Evolutionary conservation across 2,113 vertebrate species (phyloP).

Genomic region (Peromyscus leucopus): DNA sequence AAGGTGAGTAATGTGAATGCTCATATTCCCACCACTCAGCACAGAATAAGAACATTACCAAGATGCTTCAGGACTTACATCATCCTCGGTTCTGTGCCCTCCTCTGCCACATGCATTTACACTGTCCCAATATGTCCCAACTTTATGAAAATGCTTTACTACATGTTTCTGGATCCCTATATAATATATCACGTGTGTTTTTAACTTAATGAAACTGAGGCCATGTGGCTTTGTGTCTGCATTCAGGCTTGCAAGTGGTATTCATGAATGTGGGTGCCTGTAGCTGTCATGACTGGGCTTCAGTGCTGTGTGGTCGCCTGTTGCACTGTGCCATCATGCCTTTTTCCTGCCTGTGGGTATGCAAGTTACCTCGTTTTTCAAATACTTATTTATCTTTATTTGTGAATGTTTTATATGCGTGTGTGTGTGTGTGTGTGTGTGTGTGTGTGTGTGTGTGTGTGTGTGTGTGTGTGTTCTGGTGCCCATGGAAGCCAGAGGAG

Average conservation of each 20-base stretch:
- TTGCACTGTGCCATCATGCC: fast-evolving
- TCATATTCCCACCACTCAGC: not conserved
- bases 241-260: not conserved
- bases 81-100: fast-evolving
- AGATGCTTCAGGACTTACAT: fast-evolving
- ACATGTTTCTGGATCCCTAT: not conserved
- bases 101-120: not conserved
- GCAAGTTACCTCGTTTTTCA: not conserved
- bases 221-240: not conserved
- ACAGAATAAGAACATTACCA: fast-evolving
- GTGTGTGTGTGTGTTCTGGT: not conserved
- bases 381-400: not conserved
- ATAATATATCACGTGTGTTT: not conserved
- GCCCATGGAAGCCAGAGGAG: not conserved
- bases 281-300: not conserved
- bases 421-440: not conserved
- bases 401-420: not conserved
- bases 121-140: not conserved
- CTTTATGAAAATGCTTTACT: not conserved
- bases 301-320: fast-evolving
- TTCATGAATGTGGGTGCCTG: fast-evolving
- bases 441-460: not conserved
- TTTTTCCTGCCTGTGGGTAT: fast-evolving
- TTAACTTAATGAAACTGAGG: fast-evolving
- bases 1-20: not conserved